Conservation (phyloP, 2,113 vertebrate genomes). For the Indri indri region DNA sequence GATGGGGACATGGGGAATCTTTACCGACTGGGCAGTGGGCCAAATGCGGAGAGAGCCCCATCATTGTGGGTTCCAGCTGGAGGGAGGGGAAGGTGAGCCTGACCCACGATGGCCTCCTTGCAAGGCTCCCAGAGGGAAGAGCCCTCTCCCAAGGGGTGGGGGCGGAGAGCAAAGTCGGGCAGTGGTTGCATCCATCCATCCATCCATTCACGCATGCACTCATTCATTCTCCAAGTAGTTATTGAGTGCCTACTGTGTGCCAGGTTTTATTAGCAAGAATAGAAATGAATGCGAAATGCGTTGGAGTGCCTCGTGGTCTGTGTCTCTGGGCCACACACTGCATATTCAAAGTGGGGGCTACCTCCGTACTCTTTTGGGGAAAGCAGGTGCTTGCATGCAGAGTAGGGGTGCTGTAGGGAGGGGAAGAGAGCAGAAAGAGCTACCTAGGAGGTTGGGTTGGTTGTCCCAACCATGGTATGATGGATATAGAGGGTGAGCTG, state of each 20-base stretch:
- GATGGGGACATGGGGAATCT: conserved; percentile 41
- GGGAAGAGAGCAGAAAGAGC: not conserved
- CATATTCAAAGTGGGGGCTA: not conserved
- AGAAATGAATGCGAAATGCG: not conserved
- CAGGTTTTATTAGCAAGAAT: not conserved
- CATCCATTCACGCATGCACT: not conserved
- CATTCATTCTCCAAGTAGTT: not conserved
- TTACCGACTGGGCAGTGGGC: conserved; percentile 57
- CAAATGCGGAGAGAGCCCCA: not conserved
- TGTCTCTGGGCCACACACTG: not conserved
- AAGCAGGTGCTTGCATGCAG: not conserved
- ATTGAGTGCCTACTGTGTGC: not conserved
- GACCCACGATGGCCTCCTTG: not conserved
- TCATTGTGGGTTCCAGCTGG: not conserved
- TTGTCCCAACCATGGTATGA: not conserved
- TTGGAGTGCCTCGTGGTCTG: not conserved
- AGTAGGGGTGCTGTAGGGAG: not conserved
- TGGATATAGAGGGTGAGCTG: not conserved
- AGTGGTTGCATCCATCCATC: not conserved
- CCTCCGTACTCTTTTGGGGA: not conserved
- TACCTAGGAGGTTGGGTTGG: not conserved
- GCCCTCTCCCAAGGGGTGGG: not conserved
- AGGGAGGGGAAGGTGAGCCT: not conserved
- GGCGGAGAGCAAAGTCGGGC: not conserved
- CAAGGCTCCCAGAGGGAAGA: not conserved